Evolutionary conservation across 2,797 vertebrate genomes (phyloP).

Genomic region (Coracias cyanogaster): DNA sequence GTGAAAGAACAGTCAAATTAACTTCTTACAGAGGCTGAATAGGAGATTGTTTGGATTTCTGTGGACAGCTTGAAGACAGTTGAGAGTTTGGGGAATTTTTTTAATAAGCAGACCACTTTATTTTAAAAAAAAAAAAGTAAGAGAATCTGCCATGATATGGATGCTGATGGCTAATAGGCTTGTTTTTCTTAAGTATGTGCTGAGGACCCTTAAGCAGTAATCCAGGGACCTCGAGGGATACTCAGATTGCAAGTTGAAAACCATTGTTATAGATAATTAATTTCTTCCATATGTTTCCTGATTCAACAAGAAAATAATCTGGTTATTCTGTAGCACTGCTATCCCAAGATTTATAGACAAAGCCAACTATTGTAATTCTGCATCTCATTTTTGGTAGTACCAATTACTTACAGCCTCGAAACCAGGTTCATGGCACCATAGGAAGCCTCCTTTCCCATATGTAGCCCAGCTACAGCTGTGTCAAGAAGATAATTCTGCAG

Average conservation of each 20-base stretch:
- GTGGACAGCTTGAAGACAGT: conserved; percentile 38
- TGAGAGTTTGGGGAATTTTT: conserved; percentile 14
- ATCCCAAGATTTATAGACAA: background rate
- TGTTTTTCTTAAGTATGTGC: background rate
- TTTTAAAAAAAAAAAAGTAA: background rate
- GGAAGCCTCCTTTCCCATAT: background rate
- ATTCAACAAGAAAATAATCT: background rate
- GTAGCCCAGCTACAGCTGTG: background rate
- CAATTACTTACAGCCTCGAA: background rate
- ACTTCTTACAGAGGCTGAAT: background rate
- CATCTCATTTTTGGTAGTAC: background rate
- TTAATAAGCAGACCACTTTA: background rate
- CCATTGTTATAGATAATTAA: background rate
- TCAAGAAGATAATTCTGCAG: background rate
- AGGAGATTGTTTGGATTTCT: conserved; percentile 47
- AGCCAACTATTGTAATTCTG: background rate
- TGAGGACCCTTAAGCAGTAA: background rate
- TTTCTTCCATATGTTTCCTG: conserved; percentile 38
- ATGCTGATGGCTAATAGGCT: background rate
- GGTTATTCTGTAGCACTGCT: background rate
- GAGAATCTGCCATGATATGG: background rate
- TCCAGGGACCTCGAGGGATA: background rate
- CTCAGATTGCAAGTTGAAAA: background rate
- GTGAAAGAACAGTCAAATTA: background rate
- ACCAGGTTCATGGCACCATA: background rate